phyloP scores from a whole-genome alignment of 2,113 vertebrate species.

The Brachionichthys hirsutus region DNA sequence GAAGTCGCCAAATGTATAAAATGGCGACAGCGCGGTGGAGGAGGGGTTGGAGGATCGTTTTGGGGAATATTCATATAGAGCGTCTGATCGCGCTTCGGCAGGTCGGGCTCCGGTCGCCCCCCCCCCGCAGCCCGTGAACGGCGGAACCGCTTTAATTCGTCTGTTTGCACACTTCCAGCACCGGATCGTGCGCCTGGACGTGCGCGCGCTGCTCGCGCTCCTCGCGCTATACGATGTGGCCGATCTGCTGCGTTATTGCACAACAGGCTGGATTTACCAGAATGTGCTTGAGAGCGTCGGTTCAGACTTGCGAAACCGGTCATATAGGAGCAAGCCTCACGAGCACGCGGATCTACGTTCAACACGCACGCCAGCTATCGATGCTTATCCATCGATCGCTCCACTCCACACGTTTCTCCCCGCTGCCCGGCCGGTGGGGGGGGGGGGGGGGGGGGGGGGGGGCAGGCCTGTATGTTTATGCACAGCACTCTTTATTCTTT shows the following conservation, averaged over 20 bases:
- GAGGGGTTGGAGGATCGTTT: constrained; percentile 72
- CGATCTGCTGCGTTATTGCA: constrained; percentile 71
- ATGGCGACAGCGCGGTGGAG: constrained; percentile 83
- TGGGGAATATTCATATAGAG: constrained; percentile 69
- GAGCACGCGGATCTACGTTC: constrained; percentile 33
- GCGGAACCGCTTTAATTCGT: constrained; percentile 76
- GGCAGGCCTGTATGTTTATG: constrained; percentile 62
- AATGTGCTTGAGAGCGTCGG: constrained; percentile 32
- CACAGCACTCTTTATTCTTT: constrained; percentile 65
- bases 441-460: constrained; percentile 38
- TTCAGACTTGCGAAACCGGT: constrained; percentile 50
- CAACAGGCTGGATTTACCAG: constrained; percentile 63
- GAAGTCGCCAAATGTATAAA: constrained; percentile 84
- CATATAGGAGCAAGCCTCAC: constrained; percentile 2
- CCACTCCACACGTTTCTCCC: constrained; percentile 34
- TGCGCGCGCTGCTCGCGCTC: constrained; percentile 54
- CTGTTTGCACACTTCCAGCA: constrained; percentile 73
- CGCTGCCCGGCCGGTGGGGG: constrained; percentile 26
- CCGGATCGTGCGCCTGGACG: constrained; percentile 54
- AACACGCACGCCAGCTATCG: constrained; percentile 39
- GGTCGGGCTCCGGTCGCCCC: constrained; percentile 59
- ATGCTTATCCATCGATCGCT: constrained; percentile 42
- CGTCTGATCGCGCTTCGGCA: constrained; percentile 51
- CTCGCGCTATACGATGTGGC: constrained; percentile 74
- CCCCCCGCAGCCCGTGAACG: constrained; percentile 61